Evolutionary conservation across 2,888 invertebrate genomes (phyloP).

Genomic region (Eudemis profundana): DNA sequence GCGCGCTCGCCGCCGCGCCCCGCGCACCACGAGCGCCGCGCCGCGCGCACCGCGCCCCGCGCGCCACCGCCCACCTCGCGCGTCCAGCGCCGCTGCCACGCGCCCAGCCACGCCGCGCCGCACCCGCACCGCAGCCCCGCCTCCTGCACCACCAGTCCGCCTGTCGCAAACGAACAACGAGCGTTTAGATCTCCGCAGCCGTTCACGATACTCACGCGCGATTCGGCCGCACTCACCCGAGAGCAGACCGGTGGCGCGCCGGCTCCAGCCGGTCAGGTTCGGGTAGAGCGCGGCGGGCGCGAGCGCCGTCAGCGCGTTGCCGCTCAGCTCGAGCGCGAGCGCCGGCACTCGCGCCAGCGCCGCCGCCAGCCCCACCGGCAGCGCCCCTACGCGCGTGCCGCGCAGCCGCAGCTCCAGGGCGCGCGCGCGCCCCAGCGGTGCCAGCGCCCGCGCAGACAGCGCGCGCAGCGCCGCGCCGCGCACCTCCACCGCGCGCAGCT

Average conservation of each 20-base stretch:
- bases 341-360: conserved; percentile 90
- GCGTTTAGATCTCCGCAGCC: background rate
- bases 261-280: conserved; percentile 92
- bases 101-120: conserved; percentile 92
- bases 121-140: conserved; percentile 94
- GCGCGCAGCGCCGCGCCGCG: conserved; percentile 89
- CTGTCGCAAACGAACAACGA: conserved; percentile 67
- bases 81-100: conserved; percentile 94
- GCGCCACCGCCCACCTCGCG: conserved; percentile 91
- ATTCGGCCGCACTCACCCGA: conserved; percentile 83
- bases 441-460: conserved; percentile 89
- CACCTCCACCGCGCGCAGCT: conserved; percentile 90
- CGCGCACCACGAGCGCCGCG: conserved; percentile 58
- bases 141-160: conserved; percentile 91
- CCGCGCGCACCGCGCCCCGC: conserved; percentile 60
- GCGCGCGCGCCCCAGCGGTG: conserved; percentile 88
- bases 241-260: conserved; percentile 92
- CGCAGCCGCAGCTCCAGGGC: conserved; percentile 89
- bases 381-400: conserved; percentile 88
- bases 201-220: background rate
- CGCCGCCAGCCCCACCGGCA: conserved; percentile 90
- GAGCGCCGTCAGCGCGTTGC: conserved; percentile 89
- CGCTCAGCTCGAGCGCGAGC: conserved; percentile 90
- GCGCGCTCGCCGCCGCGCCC: conserved; percentile 65
- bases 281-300: conserved; percentile 92